phyloP scores from a whole-genome alignment of 2,797 vertebrate species.

The Muraenolepis orangiensis region DNA sequence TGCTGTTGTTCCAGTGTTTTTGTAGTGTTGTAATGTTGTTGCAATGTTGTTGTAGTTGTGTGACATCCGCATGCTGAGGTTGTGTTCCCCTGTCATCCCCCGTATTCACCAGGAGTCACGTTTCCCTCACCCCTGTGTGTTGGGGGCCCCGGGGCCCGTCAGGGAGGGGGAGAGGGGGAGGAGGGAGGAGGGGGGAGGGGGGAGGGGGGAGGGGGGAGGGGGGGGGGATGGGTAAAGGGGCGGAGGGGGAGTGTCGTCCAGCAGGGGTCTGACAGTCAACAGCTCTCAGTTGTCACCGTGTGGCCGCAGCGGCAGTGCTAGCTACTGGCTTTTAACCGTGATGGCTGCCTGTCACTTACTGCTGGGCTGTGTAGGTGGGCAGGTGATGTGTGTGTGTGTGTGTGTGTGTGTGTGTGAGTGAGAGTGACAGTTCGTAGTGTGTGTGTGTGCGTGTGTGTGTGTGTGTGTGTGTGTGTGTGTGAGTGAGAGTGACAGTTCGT shows the following conservation, averaged over 20 bases:
- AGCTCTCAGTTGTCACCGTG: background rate
- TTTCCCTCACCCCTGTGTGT: background rate
- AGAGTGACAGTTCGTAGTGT: no score
- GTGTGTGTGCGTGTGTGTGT: background rate
- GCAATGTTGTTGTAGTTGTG: background rate
- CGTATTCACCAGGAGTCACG: background rate
- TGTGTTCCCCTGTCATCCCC: no score
- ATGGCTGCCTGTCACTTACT: background rate
- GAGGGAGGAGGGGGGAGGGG: no score
- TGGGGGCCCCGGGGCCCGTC: no score
- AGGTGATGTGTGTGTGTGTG: background rate
- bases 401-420: background rate
- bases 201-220: no score
- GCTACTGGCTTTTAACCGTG: background rate
- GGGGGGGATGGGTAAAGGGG: no score
- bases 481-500: background rate
- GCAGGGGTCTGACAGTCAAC: background rate
- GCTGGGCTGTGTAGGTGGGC: background rate
- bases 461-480: slow-evolving; percentile 1
- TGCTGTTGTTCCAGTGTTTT: no score
- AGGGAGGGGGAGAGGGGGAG: no score
- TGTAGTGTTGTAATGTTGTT: background rate
- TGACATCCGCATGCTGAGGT: no score
- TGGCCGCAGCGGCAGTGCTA: background rate
- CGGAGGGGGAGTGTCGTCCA: no score